A percentile compares a stretch with the other conserved stretches of the same genome.
phyloP scores from a whole-genome alignment of 2,113 vertebrate genomes.

The Myocastor coypus region DNA sequence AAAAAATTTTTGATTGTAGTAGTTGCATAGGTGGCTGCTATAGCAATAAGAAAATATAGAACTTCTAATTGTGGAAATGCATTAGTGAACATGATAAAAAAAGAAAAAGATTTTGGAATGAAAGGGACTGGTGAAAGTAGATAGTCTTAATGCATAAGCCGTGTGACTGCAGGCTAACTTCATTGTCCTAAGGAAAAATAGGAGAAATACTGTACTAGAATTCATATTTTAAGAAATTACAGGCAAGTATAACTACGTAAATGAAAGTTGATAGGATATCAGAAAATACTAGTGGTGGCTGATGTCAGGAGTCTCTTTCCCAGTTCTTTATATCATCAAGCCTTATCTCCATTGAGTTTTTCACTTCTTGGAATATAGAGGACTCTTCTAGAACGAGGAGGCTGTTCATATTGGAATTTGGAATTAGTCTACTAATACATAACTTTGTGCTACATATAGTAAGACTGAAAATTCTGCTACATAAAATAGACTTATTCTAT shows the following conservation, averaged over 20 bases:
- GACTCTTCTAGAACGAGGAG: background rate
- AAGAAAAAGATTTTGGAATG: background rate
- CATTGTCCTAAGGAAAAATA: background rate
- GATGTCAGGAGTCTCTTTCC: background rate
- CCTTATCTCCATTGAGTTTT: background rate
- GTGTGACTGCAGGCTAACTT: background rate
- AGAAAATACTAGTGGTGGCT: background rate
- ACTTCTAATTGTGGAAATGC: background rate
- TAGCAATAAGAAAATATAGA: background rate
- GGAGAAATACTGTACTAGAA: background rate
- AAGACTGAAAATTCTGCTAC: background rate
- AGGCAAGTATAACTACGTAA: background rate
- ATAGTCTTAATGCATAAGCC: background rate
- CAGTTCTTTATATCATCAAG: background rate
- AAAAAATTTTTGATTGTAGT: background rate
- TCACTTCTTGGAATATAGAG: slow-evolving; percentile 5
- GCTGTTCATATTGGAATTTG: background rate
- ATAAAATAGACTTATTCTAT: too few relatives aligned
- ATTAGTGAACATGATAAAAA: background rate
- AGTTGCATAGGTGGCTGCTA: background rate
- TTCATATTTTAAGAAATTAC: background rate
- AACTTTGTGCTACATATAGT: background rate
- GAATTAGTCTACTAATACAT: background rate
- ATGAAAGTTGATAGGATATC: background rate
- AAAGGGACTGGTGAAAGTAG: background rate